Evolutionary conservation across 2,113 vertebrate genomes (phyloP).

Genomic region (Engystomops pustulosus): DNA sequence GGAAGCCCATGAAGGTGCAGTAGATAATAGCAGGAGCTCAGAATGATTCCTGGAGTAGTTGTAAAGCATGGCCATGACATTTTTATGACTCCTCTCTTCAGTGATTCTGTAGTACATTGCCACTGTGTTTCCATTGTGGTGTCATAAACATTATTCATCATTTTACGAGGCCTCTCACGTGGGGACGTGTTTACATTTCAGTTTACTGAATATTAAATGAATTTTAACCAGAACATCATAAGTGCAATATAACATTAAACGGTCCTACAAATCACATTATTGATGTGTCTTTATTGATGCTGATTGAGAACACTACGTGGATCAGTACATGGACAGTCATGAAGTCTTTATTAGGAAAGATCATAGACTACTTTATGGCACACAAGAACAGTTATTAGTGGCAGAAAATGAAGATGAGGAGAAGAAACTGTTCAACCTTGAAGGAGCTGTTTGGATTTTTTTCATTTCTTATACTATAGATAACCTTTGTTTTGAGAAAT

Average conservation of each 20-base stretch:
- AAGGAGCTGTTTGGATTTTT: not conserved
- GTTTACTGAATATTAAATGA: not conserved
- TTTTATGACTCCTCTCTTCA: slow-evolving; percentile 35
- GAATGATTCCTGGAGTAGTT: slow-evolving; percentile 1
- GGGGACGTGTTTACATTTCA: slow-evolving; percentile 30
- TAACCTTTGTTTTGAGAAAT: too few species aligned
- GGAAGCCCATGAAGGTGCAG: not conserved
- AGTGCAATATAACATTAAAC: slow-evolving; percentile 10
- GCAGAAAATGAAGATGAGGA: not conserved
- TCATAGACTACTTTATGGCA: not conserved
- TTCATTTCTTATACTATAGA: too few species aligned
- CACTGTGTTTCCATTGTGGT: slow-evolving; percentile 16
- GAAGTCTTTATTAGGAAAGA: too few species aligned
- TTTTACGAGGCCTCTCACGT: slow-evolving; percentile 17
- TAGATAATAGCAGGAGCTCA: slow-evolving; percentile 22
- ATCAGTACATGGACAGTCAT: not conserved
- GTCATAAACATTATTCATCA: slow-evolving; percentile 45
- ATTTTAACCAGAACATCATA: slow-evolving; percentile 33
- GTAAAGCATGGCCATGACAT: slow-evolving; percentile 25
- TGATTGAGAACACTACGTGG: not conserved
- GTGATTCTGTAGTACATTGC: slow-evolving; percentile 20
- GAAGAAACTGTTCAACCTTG: not conserved
- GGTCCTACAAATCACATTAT: not conserved
- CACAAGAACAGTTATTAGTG: not conserved
- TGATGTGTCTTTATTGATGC: not conserved